Evolutionary conservation across 2,888 invertebrate species (phyloP), one percentile per base, ranked within the genome.

Genomic region (Drosophila cyrtoloma): DNA sequence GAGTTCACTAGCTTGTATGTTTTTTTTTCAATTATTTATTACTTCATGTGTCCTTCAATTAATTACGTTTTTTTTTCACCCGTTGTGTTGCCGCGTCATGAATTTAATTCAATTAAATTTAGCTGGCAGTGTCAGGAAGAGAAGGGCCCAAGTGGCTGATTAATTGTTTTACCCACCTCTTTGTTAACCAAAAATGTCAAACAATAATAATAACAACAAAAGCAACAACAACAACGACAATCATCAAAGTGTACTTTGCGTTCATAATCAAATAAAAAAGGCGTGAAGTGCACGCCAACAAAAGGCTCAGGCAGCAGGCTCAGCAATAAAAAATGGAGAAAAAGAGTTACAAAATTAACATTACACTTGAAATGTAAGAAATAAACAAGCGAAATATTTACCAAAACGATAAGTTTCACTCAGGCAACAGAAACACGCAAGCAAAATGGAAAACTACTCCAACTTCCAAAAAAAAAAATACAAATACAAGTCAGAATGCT

Each of bases 361-460:
- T 67, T 65, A 65, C 60, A 67, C 65, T 64, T 67, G 58, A 71
- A 63, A 80, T 75, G 52, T 62, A 78, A 65, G 65, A 77, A 77
- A 83, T 74, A 75, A 84, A 84, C 75, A 71, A 84, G 69, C 66
- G 58, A 84, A 75, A 77, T 77, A 82, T 82, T 84, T 84, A 75
- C 77, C 51, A 67, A 75, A 75, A 63, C 78, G 81, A 75, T 67
- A 81, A 73, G 66, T 77, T 68, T 65, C 56, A 61, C 52, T 73
- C 52, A 52, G 42, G 42, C 39, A 69, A 60, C 19, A 47, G 32
- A 37, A 70, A 53, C 82, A 80, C 77, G 77, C 75, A 66, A 71
- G n/a, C 33, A n/a, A 61, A 52, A 52, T 56, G 52, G 10, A 37
- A 64, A 55, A 53, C 26, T 35, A 42, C 42, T 35, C 33, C 50